Base-by-base conservation (phyloP, 2,113 vertebrate genomes). In the Poicephalus meyeri region DNA sequence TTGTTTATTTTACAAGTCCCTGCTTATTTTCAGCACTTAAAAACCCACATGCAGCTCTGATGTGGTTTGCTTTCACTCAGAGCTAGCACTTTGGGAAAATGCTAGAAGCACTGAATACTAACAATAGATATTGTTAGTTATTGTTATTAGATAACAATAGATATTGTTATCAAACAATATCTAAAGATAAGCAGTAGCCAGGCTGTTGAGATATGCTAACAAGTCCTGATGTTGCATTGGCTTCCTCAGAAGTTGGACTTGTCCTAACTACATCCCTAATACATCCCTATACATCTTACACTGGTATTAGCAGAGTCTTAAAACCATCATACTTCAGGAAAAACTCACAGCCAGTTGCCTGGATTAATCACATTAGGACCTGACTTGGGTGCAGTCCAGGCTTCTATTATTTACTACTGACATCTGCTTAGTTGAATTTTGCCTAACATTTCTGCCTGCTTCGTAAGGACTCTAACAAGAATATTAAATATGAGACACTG, bases 401-500 rank as follows among this genome's bases (percentile, higher is more conserved):
- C 77, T 96, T 83, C 55, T 79, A 35, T 83, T 92, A 95, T 93
- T 96, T 96, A 93, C 50, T 76, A 47, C 46, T 83, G 63, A 66
- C 63, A 78, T 50, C 90, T 44, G 63, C n/a, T 23, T 26, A 80
- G 74, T 33, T 85, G 53, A 41, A 16, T 65, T 91, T 82, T 91
- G 88, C n/a, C 17, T 52, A 82, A 47, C 6, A 6, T 90, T 92
- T 94, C 88, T 88, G 80, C 61, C 61, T 86, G 87, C 88, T 94
- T 97, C 89, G 77, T 87, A 86, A 93, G 80, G 44, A 87, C 70
- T 96, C 80, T 74, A 93, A 87, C 9, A 46, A 71, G 93, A 94
- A 86, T 42, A 91, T 94, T 95, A 97, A 97, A 94, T 93, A 97
- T 6, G 53, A 97, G 81, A 83, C 90, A 92, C 77, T 96, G 92